Evolutionary conservation across 2,797 vertebrate species (phyloP).

Genomic region (Masticophis lateralis): DNA sequence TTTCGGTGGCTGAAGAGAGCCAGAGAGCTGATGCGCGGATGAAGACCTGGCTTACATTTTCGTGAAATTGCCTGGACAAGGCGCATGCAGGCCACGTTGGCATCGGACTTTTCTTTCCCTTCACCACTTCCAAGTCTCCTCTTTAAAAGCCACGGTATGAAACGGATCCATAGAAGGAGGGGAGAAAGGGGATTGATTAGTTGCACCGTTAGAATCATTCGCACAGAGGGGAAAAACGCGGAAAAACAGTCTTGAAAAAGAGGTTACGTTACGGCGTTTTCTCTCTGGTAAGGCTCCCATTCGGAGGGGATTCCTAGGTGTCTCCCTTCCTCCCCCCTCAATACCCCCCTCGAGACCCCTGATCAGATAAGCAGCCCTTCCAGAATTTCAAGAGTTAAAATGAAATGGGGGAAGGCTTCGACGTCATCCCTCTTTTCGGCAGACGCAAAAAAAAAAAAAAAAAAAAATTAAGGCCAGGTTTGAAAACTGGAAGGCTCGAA

Average conservation of each 20-base stretch:
- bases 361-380: neutral
- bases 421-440: neutral
- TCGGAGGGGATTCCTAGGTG: neutral
- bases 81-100: neutral
- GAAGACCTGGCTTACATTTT: neutral
- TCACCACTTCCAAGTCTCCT: neutral
- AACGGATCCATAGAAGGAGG: neutral
- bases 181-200: neutral
- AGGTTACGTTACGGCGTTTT: neutral
- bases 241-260: neutral
- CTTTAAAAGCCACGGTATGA: neutral
- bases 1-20: neutral
- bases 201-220: neutral
- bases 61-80: neutral
- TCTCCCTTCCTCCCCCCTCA: neutral
- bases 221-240: neutral
- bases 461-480: neutral
- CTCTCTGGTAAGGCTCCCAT: neutral
- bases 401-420: neutral
- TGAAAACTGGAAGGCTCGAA: neutral
- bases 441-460: neutral
- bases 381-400: neutral
- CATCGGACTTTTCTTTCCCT: neutral
- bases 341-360: neutral
- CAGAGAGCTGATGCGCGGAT: no score